These are phyloP conservation scores for Rutpela maculata DNA, from an alignment of 2,888 invertebrate genomes.

Conservation along the genomic window DNA sequence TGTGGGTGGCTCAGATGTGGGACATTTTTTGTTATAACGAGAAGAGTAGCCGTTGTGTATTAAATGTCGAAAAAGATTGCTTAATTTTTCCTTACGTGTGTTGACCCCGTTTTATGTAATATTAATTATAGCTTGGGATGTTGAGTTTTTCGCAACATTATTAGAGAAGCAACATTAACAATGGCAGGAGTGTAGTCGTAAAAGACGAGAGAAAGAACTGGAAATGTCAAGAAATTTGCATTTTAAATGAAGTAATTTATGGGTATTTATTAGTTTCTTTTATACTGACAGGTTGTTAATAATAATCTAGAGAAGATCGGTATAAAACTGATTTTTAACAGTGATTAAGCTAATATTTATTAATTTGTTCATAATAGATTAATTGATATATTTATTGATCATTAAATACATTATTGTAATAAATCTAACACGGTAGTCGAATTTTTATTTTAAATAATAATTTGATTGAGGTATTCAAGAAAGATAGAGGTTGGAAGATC, in stretches of 20 bases:
- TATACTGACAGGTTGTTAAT: background rate
- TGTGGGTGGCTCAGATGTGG: conserved; percentile 25
- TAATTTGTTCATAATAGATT: too few relatives aligned
- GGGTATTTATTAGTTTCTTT: background rate
- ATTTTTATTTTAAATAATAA: too few relatives aligned
- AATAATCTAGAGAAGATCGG: background rate
- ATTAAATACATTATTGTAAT: too few relatives aligned
- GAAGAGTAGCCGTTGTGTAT: background rate
- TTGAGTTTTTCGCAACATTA: conserved; percentile 31
- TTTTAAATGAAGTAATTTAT: background rate
- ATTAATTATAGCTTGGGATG: conserved; percentile 19
- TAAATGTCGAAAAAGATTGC: conserved; percentile 34
- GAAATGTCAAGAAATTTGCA: background rate
- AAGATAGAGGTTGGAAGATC: too few relatives aligned
- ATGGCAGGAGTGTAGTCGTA: background rate
- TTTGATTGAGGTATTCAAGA: too few relatives aligned
- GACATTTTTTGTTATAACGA: conserved; percentile 26
- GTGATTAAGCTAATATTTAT: too few relatives aligned
- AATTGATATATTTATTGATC: too few relatives aligned
- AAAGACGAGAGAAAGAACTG: background rate
- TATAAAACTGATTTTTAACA: background rate
- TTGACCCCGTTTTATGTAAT: conserved; percentile 33
- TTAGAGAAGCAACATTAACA: background rate
- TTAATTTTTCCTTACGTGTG: conserved; percentile 22
- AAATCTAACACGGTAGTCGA: too few relatives aligned